phyloP scores from a whole-genome alignment of 1,140 invertebrate genomes.

The Drosophila equinoxialis region DNA sequence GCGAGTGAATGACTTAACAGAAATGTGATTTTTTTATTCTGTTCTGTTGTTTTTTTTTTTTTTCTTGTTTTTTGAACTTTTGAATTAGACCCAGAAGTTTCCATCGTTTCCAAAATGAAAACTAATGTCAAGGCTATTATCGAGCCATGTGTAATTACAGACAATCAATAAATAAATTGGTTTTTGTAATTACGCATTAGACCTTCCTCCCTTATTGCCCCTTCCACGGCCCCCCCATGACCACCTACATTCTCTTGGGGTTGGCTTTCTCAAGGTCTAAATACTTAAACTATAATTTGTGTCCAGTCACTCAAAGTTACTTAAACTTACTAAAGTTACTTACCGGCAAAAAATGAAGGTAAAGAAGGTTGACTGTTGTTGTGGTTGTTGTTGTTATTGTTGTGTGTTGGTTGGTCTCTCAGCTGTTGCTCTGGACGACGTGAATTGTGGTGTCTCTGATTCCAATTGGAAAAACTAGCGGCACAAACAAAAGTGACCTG shows the following conservation, averaged over 20 bases:
- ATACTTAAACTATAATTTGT: conserved; percentile 44
- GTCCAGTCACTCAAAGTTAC: conserved; percentile 23
- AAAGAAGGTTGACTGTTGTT: neutral
- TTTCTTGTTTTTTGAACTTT: neutral
- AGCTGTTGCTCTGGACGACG: conserved; percentile 52
- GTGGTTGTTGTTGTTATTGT: neutral
- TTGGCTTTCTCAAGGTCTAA: conserved; percentile 24
- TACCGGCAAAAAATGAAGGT: conserved; percentile 39
- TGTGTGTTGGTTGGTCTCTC: conserved; percentile 23
- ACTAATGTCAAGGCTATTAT: conserved; percentile 52
- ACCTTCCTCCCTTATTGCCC: neutral
- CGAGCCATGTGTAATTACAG: conserved; percentile 37
- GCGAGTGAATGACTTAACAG: conserved; percentile 7
- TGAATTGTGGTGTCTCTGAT: conserved; percentile 18
- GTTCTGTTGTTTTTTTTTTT: too few species aligned
- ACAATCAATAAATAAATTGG: conserved; percentile 49
- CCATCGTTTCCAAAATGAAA: conserved; percentile 9
- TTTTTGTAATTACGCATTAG: conserved; percentile 49
- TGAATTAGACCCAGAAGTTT: conserved; percentile 45
- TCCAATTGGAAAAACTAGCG: conserved; percentile 32
- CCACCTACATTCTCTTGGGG: neutral
- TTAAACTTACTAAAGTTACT: conserved; percentile 8
- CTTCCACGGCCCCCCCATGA: too few species aligned
- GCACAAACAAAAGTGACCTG: conserved; percentile 47
- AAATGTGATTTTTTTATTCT: neutral